phyloP scores from a whole-genome alignment of 2,113 vertebrate genomes.

The Caranx ignobilis region DNA sequence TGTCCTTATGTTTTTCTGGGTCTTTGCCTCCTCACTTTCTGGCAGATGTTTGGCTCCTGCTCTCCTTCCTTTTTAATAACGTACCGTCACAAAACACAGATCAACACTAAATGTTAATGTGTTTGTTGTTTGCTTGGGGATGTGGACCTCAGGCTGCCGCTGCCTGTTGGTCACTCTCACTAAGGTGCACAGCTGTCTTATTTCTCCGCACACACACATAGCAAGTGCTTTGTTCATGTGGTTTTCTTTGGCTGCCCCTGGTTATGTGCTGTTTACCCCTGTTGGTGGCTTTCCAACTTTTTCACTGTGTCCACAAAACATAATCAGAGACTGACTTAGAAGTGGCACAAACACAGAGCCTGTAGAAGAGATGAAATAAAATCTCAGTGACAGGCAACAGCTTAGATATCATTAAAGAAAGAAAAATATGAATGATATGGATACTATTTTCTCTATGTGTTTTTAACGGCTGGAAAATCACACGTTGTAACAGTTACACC shows the following conservation, averaged over 20 bases:
- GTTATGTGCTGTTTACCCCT: slow-evolving; percentile 7
- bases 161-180: slow-evolving; percentile 1
- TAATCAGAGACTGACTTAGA: slow-evolving; percentile 9
- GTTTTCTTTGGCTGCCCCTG: slow-evolving; percentile 50
- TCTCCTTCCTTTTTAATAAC: slow-evolving; percentile 19
- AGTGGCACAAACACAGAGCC: slow-evolving; percentile 2
- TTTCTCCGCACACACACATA: not conserved
- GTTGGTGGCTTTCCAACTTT: slow-evolving; percentile 53
- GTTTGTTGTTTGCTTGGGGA: slow-evolving; percentile 20
- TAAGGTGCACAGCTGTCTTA: not conserved
- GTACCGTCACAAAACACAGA: slow-evolving; percentile 45
- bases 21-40: slow-evolving; percentile 23
- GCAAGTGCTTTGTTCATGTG: not conserved
- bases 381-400: not conserved
- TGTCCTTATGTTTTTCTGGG: slow-evolving; percentile 2
- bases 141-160: not conserved
- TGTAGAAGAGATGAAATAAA: not conserved
- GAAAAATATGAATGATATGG: not conserved
- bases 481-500: not conserved
- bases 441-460: not conserved
- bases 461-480: not conserved
- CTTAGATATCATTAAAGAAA: not conserved
- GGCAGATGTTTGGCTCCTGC: slow-evolving; percentile 23
- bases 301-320: slow-evolving; percentile 15
- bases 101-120: slow-evolving; percentile 45